A percentile compares a stretch with the other conserved stretches of the same genome.
Conservation (phyloP, 2,888 invertebrate genomes). For the Mythimna impura region DNA sequence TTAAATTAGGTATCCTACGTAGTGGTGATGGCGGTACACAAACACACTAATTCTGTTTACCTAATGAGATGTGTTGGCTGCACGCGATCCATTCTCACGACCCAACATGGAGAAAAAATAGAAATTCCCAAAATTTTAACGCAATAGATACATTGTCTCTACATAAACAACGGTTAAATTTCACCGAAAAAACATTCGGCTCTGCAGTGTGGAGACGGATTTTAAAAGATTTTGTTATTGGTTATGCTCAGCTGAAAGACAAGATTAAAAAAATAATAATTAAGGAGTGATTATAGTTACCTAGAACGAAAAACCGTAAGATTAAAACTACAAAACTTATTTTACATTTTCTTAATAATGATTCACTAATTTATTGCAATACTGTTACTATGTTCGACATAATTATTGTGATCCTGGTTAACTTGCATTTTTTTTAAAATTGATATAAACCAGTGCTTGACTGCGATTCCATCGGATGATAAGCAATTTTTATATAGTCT, state of each 20-base stretch:
- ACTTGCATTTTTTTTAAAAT: too few species aligned
- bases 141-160: constrained; percentile 88
- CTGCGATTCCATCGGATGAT: too few species aligned
- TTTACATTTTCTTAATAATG: background rate
- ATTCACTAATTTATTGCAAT: too few species aligned
- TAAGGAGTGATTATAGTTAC: constrained; percentile 2
- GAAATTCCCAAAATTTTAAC: constrained; percentile 83
- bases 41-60: constrained; percentile 85
- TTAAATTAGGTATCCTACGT: constrained; percentile 61
- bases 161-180: constrained; percentile 86
- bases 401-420: too few species aligned
- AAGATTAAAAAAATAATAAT: background rate
- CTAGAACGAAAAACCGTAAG: constrained; percentile 4
- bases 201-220: constrained; percentile 71
- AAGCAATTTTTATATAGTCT: too few species aligned
- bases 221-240: constrained; percentile 19
- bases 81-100: constrained; percentile 87
- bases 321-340: background rate
- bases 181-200: constrained; percentile 75
- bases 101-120: constrained; percentile 80
- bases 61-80: constrained; percentile 84
- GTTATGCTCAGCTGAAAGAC: background rate
- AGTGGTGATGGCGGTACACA: constrained; percentile 69
- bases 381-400: too few species aligned
- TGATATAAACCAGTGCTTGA: too few species aligned